Evolutionary conservation across 2,797 vertebrate genomes (phyloP), one percentile per base, ranked within the genome.

Genomic region (Euthynnus affinis): DNA sequence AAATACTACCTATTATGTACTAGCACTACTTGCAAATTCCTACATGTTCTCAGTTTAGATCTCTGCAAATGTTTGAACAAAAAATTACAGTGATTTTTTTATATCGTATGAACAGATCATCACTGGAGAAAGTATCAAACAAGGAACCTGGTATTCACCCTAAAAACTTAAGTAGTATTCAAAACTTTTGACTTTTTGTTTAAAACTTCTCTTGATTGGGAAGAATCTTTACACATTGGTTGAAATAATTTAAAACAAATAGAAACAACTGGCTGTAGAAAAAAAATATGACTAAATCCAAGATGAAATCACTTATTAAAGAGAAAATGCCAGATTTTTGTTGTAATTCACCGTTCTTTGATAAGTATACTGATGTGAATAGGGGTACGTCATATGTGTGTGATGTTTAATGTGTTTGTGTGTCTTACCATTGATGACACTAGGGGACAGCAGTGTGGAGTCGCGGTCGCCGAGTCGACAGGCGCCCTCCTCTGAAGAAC

Each of bases 401-500:
- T 66, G n/a, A 32, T 56, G 32, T 64, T 48, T 46, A 34, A 68
- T 42, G 58, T 64, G 76, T 72, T 56, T 70, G 68, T 57, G 76
- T 61, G 65, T 92, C 97, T 97, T 96, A 98, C 98, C 98, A 96
- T 99, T 99, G 91, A 97, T 91, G 90, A 98, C 93, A 71, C 96
- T 96, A 0, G 97, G 97, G 0, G 97, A 98, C 61, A 98, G 93
- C 4, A 97, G 94, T 68, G 96, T 80, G 82, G 94, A 97, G 87
- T 99, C 97, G 0, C 94, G 93, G 74, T 97, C 96, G 0, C 70
- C 20, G 40, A 95, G 94, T 53, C 94, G 93, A 82, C 95, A 95
- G 61, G 95, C 95, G 0, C 96, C 96, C 1, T 96, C 96, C 74
- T 96, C 97, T 69, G 94, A 90, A 27, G 89, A 90, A 3, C 90